Percentiles rank a stretch among this genome's conserved stretches.
Evolutionary conservation across 2,113 vertebrate genomes (phyloP).

Genomic region (Erinaceus europaeus): DNA sequence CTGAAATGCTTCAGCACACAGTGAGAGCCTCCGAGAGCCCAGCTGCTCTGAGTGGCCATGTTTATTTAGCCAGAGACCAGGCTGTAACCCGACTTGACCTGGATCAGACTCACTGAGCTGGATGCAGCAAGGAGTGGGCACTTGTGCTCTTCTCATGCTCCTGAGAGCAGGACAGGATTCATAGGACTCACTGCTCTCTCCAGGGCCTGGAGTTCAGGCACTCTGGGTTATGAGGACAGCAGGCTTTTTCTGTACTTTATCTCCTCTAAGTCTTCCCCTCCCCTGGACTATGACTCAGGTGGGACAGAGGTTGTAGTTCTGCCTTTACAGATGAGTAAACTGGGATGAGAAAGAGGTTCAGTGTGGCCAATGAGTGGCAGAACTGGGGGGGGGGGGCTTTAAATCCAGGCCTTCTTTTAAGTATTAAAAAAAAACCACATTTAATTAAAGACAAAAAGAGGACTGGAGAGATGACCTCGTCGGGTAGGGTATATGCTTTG

Average conservation of each 20-base stretch:
- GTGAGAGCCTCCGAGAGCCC: not conserved
- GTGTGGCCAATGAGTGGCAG: not conserved
- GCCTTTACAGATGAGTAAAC: not conserved
- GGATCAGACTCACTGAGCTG: slow-evolving; percentile 46
- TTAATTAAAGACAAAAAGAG: not conserved
- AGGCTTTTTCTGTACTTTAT: not conserved
- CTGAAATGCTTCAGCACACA: slow-evolving; percentile 26
- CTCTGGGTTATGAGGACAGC: not conserved
- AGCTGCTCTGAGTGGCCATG: not conserved
- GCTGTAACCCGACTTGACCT: not conserved
- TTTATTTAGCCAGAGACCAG: slow-evolving; percentile 57
- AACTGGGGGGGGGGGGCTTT: not conserved
- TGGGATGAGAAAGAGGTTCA: not conserved
- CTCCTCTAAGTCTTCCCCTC: not conserved
- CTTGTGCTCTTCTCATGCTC: slow-evolving; percentile 31
- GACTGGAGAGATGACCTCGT: too few relatives aligned
- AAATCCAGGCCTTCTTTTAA: not conserved
- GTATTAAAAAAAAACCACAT: not conserved
- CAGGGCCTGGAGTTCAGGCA: not conserved
- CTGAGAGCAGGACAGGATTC: not conserved
- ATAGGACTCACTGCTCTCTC: not conserved
- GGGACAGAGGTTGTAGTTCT: not conserved
- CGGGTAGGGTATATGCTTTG: too few relatives aligned
- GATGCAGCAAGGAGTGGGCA: slow-evolving; percentile 60
- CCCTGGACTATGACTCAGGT: not conserved